These are phyloP conservation scores for Chymomyza caudatula DNA, from an alignment of 2,888 invertebrate species.

Conservation along the genomic window DNA sequence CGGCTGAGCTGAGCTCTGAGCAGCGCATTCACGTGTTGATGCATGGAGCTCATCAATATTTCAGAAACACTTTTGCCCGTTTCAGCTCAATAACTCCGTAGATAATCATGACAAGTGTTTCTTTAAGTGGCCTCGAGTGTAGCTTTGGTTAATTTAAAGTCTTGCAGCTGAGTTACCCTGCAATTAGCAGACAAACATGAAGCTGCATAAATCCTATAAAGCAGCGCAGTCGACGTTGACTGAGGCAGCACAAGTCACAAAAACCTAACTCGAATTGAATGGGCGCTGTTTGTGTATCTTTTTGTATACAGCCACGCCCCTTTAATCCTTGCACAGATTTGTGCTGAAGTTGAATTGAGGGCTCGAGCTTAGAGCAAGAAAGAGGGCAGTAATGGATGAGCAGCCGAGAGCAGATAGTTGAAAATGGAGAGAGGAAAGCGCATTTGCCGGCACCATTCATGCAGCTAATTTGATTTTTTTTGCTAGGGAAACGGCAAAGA, in stretches of 20 bases:
- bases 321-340: conserved; percentile 45
- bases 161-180: background rate
- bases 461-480: conserved; percentile 65
- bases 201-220: conserved; percentile 54
- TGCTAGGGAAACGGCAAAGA: conserved; percentile 8
- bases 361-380: background rate
- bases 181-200: conserved; percentile 63
- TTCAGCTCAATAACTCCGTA: conserved; percentile 9
- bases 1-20: no score
- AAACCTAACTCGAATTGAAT: conserved; percentile 8
- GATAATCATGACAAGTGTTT: conserved; percentile 43
- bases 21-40: background rate
- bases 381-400: background rate
- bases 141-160: background rate
- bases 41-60: conserved; percentile 33
- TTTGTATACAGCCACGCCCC: conserved; percentile 30
- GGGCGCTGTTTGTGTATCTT: conserved; percentile 14
- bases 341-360: background rate
- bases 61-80: conserved; percentile 3
- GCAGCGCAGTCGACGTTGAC: background rate
- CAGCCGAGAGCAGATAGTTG: background rate
- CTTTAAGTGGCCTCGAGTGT: background rate
- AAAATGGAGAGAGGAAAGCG: conserved; percentile 22
- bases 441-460: conserved; percentile 63
- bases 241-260: background rate